Conservation (phyloP, 2,797 vertebrate genomes). For the Anguilla megastoma region DNA sequence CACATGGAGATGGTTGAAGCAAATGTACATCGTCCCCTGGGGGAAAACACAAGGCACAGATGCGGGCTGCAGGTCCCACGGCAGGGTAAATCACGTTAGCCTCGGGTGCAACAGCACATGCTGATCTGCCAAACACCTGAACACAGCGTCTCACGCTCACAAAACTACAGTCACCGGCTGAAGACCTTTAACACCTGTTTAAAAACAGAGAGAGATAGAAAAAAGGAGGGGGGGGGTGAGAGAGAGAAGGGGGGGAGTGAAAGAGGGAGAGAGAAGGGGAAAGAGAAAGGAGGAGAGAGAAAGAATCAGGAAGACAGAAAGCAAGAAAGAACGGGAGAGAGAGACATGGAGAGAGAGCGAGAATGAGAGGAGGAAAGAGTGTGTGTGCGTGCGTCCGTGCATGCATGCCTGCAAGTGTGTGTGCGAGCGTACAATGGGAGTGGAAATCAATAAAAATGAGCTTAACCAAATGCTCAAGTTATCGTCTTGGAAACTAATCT, state of each 20-base stretch:
- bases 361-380: background rate
- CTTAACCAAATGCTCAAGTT: background rate
- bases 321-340: no score
- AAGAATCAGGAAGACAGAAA: no score
- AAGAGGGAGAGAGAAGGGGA: no score
- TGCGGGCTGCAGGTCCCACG: background rate
- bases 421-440: background rate
- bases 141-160: background rate
- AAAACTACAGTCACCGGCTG: background rate
- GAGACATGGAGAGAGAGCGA: no score
- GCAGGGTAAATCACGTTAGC: background rate
- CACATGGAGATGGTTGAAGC: background rate
- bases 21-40: background rate
- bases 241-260: no score
- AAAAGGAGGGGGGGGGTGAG: no score
- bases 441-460: slow-evolving; percentile 4
- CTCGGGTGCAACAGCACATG: background rate
- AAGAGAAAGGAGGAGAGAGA: no score
- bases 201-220: no score
- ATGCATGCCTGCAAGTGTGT: background rate
- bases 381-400: background rate
- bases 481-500: background rate
- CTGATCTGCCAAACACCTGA: background rate
- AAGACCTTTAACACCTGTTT: background rate
- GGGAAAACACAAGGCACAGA: background rate